phyloP scores from a whole-genome alignment of 2,113 vertebrate species.

The Lepus europaeus region DNA sequence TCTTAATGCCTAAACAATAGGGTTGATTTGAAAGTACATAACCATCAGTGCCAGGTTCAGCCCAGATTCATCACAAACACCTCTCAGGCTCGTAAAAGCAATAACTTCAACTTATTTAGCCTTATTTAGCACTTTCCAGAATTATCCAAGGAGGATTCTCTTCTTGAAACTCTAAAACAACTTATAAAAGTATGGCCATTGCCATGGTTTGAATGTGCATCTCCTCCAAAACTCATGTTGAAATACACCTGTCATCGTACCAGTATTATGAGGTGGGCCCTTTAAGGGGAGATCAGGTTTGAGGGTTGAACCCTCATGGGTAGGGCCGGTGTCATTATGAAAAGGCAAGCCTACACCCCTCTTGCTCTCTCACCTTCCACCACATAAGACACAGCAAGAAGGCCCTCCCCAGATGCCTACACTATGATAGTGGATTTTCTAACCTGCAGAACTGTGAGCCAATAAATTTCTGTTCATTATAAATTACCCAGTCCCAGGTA shows the following conservation, averaged over 20 bases:
- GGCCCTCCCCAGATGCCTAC: not conserved
- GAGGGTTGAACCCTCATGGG: not conserved
- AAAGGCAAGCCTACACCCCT: not conserved
- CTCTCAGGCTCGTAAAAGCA: not conserved
- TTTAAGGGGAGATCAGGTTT: not conserved
- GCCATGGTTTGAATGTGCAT: not conserved
- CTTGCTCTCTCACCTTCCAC: not conserved
- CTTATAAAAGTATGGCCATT: not conserved
- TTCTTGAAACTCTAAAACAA: not conserved
- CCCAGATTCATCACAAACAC: not conserved
- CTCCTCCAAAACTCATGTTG: not conserved
- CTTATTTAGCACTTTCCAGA: conserved; percentile 17
- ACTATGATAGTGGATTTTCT: not conserved
- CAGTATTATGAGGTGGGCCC: not conserved
- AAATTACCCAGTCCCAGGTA: not conserved
- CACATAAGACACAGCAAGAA: not conserved
- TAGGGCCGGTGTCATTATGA: not conserved
- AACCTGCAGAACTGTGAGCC: not conserved
- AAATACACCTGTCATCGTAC: not conserved
- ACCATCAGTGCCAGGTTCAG: not conserved
- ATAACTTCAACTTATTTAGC: conserved; percentile 17
- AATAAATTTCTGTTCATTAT: not conserved
- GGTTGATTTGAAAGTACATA: not conserved
- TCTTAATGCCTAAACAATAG: not conserved
- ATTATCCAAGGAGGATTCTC: not conserved